phyloP scores from a whole-genome alignment of 2,888 invertebrate genomes.

The Lumbricus terrestris region DNA sequence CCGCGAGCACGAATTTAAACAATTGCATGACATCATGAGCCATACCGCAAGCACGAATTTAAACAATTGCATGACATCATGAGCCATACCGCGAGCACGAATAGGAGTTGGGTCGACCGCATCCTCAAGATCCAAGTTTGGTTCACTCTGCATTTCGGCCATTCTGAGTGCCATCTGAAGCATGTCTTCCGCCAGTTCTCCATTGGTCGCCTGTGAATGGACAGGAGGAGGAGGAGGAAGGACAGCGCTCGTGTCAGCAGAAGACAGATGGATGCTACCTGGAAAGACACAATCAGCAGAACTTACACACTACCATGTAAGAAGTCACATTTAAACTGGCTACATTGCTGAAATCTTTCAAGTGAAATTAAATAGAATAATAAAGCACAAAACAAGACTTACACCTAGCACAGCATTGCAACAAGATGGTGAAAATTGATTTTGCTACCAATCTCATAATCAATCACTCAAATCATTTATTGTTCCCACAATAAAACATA shows the following conservation, averaged over 20 bases:
- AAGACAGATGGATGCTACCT: not conserved
- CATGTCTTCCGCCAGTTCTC: conserved; percentile 51
- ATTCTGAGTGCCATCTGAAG: conserved; percentile 57
- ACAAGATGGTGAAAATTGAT: no score
- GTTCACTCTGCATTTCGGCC: conserved; percentile 71
- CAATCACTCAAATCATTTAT: no score
- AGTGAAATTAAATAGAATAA: not conserved
- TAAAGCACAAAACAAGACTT: no score
- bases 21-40: no score
- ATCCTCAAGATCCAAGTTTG: conserved; percentile 77
- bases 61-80: not conserved
- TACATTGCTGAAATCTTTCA: not conserved
- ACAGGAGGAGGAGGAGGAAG: conserved; percentile 4
- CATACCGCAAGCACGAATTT: no score
- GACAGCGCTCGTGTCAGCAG: not conserved
- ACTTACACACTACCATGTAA: not conserved
- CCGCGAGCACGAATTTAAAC: not conserved
- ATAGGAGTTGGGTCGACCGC: conserved; percentile 20
- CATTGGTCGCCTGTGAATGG: not conserved
- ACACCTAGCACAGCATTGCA: no score
- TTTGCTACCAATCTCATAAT: no score
- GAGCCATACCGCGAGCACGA: not conserved
- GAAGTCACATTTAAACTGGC: not conserved
- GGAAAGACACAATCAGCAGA: not conserved
- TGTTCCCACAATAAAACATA: no score